Conservation (phyloP, 2,113 vertebrate species). For the Pangasianodon gigas region DNA sequence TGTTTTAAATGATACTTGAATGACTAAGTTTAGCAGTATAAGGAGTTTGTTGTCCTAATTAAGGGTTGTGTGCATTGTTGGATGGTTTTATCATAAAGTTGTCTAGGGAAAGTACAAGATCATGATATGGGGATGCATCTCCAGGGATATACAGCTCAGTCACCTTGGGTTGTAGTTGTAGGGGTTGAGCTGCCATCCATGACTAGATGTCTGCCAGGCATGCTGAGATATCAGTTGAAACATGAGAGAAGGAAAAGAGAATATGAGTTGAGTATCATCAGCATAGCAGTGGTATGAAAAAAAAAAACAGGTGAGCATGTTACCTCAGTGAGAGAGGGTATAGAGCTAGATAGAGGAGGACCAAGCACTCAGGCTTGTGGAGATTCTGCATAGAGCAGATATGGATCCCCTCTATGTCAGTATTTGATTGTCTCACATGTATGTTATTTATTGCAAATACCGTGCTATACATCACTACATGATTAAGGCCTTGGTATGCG, state of each 20-base stretch:
- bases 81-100: not conserved
- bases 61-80: not conserved
- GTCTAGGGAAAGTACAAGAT: not conserved
- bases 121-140: not conserved
- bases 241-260: not conserved
- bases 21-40: not conserved
- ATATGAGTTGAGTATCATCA: not conserved
- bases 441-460: not conserved
- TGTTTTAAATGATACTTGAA: not conserved
- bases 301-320: not conserved
- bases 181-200: not conserved
- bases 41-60: not conserved
- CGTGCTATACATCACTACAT: not conserved
- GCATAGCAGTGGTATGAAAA: not conserved
- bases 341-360: not conserved
- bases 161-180: not conserved
- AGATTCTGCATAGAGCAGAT: not conserved
- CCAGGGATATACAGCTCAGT: not conserved
- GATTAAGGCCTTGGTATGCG: not conserved
- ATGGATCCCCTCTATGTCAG: not conserved
- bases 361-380: not conserved
- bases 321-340: not conserved
- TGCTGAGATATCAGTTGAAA: not conserved
- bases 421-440: not conserved
- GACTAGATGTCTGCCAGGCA: not conserved